Conservation (phyloP, 2,888 invertebrate species). For the Congeria kusceri region DNA sequence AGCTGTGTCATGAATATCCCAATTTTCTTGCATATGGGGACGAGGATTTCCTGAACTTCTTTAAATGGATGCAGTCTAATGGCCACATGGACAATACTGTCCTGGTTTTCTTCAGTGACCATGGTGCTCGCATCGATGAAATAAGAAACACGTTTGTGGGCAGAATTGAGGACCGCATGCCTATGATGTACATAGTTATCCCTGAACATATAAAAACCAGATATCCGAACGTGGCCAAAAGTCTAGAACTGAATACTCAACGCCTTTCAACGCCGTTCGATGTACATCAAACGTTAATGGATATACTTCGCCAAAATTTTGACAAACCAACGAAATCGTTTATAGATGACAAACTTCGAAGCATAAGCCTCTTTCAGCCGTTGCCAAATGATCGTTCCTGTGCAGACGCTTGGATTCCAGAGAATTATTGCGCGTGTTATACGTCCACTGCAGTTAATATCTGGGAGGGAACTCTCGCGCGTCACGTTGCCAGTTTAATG, state of each 20-base stretch:
- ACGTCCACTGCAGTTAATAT: slow-evolving; percentile 42
- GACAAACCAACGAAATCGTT: slow-evolving; percentile 38
- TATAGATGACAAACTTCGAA: slow-evolving; percentile 53
- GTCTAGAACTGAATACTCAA: slow-evolving; percentile 89
- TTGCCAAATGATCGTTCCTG: slow-evolving; percentile 92
- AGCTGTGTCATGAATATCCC: slow-evolving; percentile 93
- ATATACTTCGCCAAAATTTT: slow-evolving; percentile 86
- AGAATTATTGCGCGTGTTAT: slow-evolving; percentile 87
- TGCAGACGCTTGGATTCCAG: slow-evolving; percentile 90
- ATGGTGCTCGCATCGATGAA: slow-evolving; percentile 94
- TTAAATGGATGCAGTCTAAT: slow-evolving; percentile 86
- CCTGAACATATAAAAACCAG: slow-evolving; percentile 90
- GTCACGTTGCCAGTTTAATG: slow-evolving; percentile 19
- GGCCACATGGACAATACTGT: slow-evolving; percentile 78
- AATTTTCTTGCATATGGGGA: slow-evolving; percentile 93
- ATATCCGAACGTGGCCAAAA: slow-evolving; percentile 88
- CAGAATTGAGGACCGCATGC: slow-evolving; percentile 93
- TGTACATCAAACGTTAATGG: slow-evolving; percentile 91
- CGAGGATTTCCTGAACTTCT: slow-evolving; percentile 88
- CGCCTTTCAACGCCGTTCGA: slow-evolving; percentile 94
- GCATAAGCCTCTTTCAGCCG: slow-evolving; percentile 90
- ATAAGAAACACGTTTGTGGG: slow-evolving; percentile 93
- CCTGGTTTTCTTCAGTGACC: slow-evolving; percentile 90
- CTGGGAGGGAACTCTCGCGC: slow-evolving; percentile 15
- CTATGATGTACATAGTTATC: slow-evolving; percentile 91